A percentile compares a stretch with the other conserved stretches of the same genome.
Conservation (phyloP, 2,888 invertebrate species). For the Lithosia quadra region DNA sequence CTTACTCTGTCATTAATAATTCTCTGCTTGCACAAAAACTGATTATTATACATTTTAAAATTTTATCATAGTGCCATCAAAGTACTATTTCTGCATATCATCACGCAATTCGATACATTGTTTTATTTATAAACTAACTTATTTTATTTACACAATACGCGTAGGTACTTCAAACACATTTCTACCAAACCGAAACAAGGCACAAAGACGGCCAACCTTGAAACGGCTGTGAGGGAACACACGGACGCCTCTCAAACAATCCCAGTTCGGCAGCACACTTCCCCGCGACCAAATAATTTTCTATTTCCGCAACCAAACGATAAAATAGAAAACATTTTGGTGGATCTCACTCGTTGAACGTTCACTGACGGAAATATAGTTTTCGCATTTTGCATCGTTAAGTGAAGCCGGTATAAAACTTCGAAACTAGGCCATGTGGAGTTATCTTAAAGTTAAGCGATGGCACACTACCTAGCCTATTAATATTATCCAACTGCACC, state of each 20-base stretch:
- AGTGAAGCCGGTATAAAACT: slow-evolving; percentile 8
- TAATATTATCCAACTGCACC: neutral
- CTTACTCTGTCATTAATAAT: no score
- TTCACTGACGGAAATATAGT: slow-evolving; percentile 32
- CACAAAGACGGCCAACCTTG: slow-evolving; percentile 23
- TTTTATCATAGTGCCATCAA: neutral
- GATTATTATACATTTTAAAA: neutral
- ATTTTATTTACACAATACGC: slow-evolving; percentile 11
- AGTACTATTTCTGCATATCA: neutral
- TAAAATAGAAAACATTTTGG: slow-evolving; percentile 46
- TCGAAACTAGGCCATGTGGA: slow-evolving; percentile 1
- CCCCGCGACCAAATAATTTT: slow-evolving; percentile 51
- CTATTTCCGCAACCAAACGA: slow-evolving; percentile 43
- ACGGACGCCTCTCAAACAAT: slow-evolving; percentile 53
- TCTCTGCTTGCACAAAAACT: no score
- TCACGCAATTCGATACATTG: slow-evolving; percentile 3
- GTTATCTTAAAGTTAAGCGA: slow-evolving; percentile 9
- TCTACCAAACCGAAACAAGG: slow-evolving; percentile 22
- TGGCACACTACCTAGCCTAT: neutral
- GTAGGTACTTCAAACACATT: slow-evolving; percentile 6
- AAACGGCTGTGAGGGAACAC: slow-evolving; percentile 33
- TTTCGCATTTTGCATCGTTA: slow-evolving; percentile 25
- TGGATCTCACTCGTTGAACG: slow-evolving; percentile 27
- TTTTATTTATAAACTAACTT: slow-evolving; percentile 15
- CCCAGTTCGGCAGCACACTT: slow-evolving; percentile 45